Base-by-base conservation (phyloP, 2,797 vertebrate species). In the Hybognathus amarus region DNA sequence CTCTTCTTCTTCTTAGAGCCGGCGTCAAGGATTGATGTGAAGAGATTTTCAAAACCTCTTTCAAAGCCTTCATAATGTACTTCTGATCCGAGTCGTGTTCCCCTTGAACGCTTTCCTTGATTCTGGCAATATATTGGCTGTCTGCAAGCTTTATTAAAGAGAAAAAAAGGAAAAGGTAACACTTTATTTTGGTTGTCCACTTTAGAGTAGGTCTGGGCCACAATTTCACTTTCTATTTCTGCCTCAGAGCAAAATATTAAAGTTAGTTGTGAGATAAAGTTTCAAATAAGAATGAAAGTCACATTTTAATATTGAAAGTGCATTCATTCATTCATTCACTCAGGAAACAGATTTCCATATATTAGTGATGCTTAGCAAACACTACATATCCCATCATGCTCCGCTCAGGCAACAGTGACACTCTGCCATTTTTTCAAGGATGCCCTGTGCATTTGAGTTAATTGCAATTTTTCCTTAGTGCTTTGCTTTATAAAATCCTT, bases 401-500 rank as follows among this genome's bases (percentile, higher is more conserved):
- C 24, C 22, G 24, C 38, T 38, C 2, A 80, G 20, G 12, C 7
- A 4, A 24, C 15, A n/a, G 10, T 70, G 45, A 79, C 13, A 9
- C 5, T 15, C 2, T 33, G 15, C 5, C 13, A 38, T 63, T 63
- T 73, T 52, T 30, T 15, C 45, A 36, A 12, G 47, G 18, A 36
- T 33, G 27, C 30, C 38, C 33, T 54, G 2, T 63, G 68, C 40
- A 63, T 73, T 81, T 17, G 10, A 50, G 63, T 63, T 13, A 45
- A 80, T 70, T 70, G 4, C 13, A 12, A 36, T 63, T 81, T 61
- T 61, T 33, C 20, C 4, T n/a, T 12, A 47, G 27, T 33, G 54
- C 79, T 80, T 81, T 50, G 42, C 50, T 81, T 36, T 52, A 38
- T 68, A 20, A 80, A 68, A 69, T 22, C 20, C 68, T 71, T 80